Evolutionary conservation across 2,888 invertebrate genomes (phyloP).

Genomic region (Operophtera brumata): DNA sequence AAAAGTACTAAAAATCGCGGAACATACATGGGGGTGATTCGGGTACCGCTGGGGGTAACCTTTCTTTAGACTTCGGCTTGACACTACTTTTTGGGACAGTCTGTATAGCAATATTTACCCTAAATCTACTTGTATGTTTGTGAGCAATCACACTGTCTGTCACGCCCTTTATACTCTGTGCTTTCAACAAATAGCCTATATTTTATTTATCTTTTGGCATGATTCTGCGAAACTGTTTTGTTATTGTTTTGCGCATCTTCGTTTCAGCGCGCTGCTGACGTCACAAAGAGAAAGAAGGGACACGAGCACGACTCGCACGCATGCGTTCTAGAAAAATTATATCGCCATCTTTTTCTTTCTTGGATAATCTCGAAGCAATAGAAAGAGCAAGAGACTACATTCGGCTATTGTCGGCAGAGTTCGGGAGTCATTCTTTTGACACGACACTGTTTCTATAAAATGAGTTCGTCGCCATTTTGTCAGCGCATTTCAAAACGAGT

Average conservation of each 20-base stretch:
- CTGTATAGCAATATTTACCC: too few relatives aligned
- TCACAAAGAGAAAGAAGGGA: conserved; percentile 21
- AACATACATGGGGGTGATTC: too few relatives aligned
- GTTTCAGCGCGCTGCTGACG: conserved; percentile 5
- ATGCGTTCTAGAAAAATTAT: conserved; percentile 25
- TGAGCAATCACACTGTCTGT: too few relatives aligned
- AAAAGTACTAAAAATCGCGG: too few relatives aligned
- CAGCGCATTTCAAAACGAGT: conserved; percentile 28
- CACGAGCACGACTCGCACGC: conserved; percentile 7
- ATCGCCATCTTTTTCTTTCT: conserved; percentile 14
- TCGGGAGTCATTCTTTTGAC: conserved; percentile 30
- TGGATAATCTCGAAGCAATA: neutral
- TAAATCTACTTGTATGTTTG: too few relatives aligned
- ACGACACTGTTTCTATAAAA: conserved; percentile 30
- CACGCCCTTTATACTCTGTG: too few relatives aligned
- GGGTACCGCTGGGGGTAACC: too few relatives aligned
- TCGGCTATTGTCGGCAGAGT: conserved; percentile 23
- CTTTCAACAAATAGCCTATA: too few relatives aligned
- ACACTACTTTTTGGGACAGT: too few relatives aligned
- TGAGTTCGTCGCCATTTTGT: conserved; percentile 27
- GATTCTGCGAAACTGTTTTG: conserved; percentile 25
- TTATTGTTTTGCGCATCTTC: conserved; percentile 20
- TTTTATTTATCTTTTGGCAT: conserved; percentile 10
- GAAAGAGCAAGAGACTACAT: conserved; percentile 16
- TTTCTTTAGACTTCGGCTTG: too few relatives aligned